Conservation (phyloP, 2,797 vertebrate genomes). For the Iguana delicatissima region DNA sequence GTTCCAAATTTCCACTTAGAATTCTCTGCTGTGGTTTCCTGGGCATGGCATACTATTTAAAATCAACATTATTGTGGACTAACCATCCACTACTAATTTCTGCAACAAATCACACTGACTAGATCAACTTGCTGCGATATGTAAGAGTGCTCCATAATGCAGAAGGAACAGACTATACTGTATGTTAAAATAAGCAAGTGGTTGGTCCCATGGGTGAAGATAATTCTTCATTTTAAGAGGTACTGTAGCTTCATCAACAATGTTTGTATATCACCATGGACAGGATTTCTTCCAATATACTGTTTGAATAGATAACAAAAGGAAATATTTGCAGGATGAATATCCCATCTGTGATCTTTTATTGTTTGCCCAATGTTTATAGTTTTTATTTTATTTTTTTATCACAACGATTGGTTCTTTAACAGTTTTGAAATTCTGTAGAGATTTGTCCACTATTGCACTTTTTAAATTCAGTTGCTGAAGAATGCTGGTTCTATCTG, state of each 20-base stretch:
- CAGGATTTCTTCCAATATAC: neutral
- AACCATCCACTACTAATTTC: too few species aligned
- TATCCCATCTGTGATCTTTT: conserved; percentile 30
- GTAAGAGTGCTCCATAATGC: too few species aligned
- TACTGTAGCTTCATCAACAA: neutral
- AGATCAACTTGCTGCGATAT: too few species aligned
- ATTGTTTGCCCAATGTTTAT: conserved; percentile 52
- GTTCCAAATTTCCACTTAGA: too few species aligned
- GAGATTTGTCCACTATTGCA: conserved; percentile 65
- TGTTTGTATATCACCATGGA: neutral
- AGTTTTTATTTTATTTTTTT: conserved; percentile 67
- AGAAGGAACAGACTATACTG: neutral
- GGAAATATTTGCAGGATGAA: neutral
- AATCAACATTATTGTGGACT: too few species aligned
- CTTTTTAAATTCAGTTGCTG: conserved; percentile 70
- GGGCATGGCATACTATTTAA: too few species aligned
- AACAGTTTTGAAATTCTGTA: conserved; percentile 71
- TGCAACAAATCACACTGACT: too few species aligned
- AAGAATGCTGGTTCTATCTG: conserved; percentile 61
- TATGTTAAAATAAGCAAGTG: neutral
- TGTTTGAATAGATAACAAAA: neutral
- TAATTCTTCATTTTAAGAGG: neutral
- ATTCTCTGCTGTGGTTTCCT: too few species aligned
- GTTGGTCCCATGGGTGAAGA: neutral
- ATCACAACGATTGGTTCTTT: conserved; percentile 71